Conservation (phyloP, 2,888 invertebrate species). For the Xestia rhomboidea region DNA sequence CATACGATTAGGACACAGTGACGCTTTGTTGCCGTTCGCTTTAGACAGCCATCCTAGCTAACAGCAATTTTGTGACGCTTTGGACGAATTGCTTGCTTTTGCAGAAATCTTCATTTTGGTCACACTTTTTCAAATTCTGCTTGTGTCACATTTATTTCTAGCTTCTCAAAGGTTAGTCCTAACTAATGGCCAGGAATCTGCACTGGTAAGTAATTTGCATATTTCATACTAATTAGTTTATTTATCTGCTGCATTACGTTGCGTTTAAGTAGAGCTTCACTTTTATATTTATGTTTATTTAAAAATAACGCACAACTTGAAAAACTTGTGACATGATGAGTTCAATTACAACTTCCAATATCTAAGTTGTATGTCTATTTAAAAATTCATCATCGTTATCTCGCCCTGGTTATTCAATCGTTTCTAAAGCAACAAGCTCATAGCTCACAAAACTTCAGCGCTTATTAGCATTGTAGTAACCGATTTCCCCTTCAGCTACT, state of each 20-base stretch:
- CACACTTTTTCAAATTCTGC: not conserved
- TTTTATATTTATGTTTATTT: not conserved
- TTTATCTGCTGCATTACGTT: not conserved
- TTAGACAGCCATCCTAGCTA: constrained; percentile 8
- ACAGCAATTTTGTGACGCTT: not conserved
- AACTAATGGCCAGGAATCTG: not conserved
- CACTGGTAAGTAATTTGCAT: not conserved
- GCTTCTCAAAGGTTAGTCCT: not conserved
- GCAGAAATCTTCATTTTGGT: not conserved
- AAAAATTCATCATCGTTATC: constrained; percentile 3
- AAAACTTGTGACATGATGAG: not conserved
- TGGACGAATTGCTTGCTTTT: constrained; percentile 6
- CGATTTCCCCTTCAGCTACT: constrained; percentile 39
- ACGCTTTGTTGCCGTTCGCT: constrained; percentile 21
- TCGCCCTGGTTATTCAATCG: constrained; percentile 33
- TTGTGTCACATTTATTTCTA: not conserved
- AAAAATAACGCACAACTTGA: not conserved
- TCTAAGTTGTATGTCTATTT: not conserved
- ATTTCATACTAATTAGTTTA: not conserved
- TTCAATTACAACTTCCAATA: constrained; percentile 1
- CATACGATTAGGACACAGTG: constrained; percentile 43
- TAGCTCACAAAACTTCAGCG: constrained; percentile 26
- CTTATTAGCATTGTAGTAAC: constrained; percentile 35
- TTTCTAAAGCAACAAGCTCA: constrained; percentile 33
- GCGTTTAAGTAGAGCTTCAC: not conserved